Evolutionary conservation across 1,140 invertebrate species (phyloP), one percentile per base, ranked within the genome.

Genomic region (Procambarus virginalis): DNA sequence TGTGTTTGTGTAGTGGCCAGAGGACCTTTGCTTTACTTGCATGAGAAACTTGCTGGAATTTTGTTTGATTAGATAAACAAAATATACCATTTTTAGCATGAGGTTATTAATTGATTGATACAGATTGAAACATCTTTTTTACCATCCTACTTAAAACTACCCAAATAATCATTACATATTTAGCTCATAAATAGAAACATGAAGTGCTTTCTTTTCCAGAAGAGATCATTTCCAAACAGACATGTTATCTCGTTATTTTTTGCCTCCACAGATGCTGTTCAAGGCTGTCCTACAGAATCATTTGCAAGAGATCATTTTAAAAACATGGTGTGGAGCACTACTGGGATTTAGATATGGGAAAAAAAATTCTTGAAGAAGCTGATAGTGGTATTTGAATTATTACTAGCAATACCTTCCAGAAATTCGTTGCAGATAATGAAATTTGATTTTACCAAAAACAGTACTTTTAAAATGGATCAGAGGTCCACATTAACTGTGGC

Each of bases 321-420:
- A 99, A 99, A 93, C 96, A 97, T 93, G 96, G 96, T 73, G 98
- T 99, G 0, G 98, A 99, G 93, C 98, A 99, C 92, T 99, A 99
- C 94, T 99, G 99, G 99, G 99, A 99, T 94, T 94, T 99, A 78
- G 97, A 0, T 99, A 98, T 93, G 99, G 97, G 93, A 97, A 97
- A 22, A n/a, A 96, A 97, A 2, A 97, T 99, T 20, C 94, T 99
- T 1, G 97, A 96, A 93, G 94, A 95, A 81, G 96, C 93, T 10
- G 95, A 95, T 80, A 94, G 90, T 75, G 83, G 82, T 58, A 58
- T 84, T 64, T 90, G 58, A 76, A 55, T 70, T n/a, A 84, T 75
- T 49, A 45, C n/a, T 55, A n/a, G 64, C 14, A 45, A 12, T 64
- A 6, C 10, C 17, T 20, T 14, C 6, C 3, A 51, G 20, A 51